Percentiles rank a stretch among this genome's conserved stretches.
These are phyloP conservation scores for Apodemus sylvaticus DNA, from an alignment of 2,113 vertebrate species.

Conservation along the genomic window DNA sequence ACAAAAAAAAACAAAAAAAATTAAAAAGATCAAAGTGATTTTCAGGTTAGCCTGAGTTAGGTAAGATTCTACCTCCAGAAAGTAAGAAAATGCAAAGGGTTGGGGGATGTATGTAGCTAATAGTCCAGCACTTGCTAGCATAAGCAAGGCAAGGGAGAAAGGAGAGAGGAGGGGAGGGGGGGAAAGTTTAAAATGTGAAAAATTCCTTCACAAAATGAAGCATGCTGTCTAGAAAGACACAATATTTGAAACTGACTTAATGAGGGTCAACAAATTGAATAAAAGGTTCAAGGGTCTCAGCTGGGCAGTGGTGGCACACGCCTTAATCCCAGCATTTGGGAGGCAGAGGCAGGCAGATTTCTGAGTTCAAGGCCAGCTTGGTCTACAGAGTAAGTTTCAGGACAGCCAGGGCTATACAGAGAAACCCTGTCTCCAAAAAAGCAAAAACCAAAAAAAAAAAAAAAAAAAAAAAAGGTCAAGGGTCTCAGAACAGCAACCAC, in stretches of 20 bases:
- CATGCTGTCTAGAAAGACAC: conserved; percentile 8
- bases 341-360: too few species aligned
- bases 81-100: background rate
- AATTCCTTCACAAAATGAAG: conserved; percentile 49
- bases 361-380: too few species aligned
- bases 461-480: conserved; percentile 47
- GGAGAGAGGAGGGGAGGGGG: too few species aligned
- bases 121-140: background rate
- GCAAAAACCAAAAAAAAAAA: too few species aligned
- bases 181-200: background rate
- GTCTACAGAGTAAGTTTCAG: too few species aligned
- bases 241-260: conserved; percentile 20
- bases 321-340: too few species aligned
- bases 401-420: too few species aligned
- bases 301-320: too few species aligned
- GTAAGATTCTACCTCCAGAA: background rate
- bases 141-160: too few species aligned
- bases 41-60: background rate
- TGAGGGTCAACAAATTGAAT: conserved; percentile 39
- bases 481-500: conserved; percentile 6
- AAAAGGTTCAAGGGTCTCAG: conserved; percentile 32
- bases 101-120: background rate
- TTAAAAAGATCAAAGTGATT: background rate
- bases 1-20: too few species aligned
- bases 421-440: too few species aligned